Evolutionary conservation across 2,888 invertebrate genomes (phyloP).

Genomic region (Doris montereyensis): DNA sequence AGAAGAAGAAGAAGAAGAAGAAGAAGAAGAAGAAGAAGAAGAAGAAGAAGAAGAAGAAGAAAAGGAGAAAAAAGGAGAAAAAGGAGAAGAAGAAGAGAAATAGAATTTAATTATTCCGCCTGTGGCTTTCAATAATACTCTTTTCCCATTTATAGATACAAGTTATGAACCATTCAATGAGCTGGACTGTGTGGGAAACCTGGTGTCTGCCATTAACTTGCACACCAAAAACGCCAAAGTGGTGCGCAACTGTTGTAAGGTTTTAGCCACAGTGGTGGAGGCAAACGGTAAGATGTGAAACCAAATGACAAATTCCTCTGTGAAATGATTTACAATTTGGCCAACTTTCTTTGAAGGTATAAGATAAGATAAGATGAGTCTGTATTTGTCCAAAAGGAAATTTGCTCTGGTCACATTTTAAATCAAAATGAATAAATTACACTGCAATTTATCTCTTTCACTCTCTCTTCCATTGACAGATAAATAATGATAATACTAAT

Average conservation of each 20-base stretch:
- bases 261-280: constrained; percentile 66
- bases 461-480: too few species aligned
- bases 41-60: neutral
- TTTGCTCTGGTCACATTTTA: too few species aligned
- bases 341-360: too few species aligned
- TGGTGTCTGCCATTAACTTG: constrained; percentile 58
- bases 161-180: constrained; percentile 59
- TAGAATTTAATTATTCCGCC: neutral
- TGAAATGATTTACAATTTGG: too few species aligned
- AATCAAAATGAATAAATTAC: too few species aligned
- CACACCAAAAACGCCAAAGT: constrained; percentile 66
- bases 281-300: constrained; percentile 66
- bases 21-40: neutral
- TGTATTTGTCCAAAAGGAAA: too few species aligned
- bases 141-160: constrained; percentile 53
- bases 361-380: too few species aligned
- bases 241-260: constrained; percentile 68
- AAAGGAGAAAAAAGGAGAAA: neutral
- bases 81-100: neutral
- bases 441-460: too few species aligned
- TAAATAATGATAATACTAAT: too few species aligned
- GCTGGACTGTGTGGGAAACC: constrained; percentile 61
- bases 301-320: too few species aligned
- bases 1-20: neutral
- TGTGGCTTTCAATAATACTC: neutral